Conservation (phyloP, 2,797 vertebrate genomes). For the Amblyopsis hoosieri region DNA sequence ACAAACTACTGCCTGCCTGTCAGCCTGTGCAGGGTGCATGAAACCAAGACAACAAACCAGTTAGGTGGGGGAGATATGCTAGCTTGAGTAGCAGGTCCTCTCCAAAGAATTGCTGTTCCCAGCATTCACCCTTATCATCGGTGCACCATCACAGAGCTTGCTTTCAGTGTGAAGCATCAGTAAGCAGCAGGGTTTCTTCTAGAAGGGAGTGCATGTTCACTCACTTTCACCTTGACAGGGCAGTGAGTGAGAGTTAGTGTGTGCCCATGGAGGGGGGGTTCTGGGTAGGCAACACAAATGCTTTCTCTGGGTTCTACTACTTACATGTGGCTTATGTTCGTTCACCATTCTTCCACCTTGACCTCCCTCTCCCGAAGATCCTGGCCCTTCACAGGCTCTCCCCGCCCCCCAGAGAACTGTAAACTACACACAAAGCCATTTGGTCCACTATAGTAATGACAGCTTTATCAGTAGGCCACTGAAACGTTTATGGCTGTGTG, state of each 20-base stretch:
- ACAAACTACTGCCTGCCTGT: constrained; percentile 23
- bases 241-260: constrained; percentile 13
- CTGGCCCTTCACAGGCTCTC: neutral
- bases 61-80: constrained; percentile 33
- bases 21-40: constrained; percentile 34
- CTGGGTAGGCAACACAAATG: neutral
- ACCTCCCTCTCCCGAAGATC: constrained; percentile 15
- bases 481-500: constrained; percentile 47
- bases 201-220: constrained; percentile 37
- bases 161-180: constrained; percentile 10
- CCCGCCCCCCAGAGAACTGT: constrained; percentile 18
- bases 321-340: neutral
- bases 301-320: neutral
- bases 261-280: constrained; percentile 13
- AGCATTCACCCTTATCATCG: constrained; percentile 3
- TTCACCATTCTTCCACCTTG: constrained; percentile 13
- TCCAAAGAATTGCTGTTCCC: constrained; percentile 17
- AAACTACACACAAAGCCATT: constrained; percentile 53
- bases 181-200: constrained; percentile 11
- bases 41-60: constrained; percentile 46
- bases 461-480: constrained; percentile 53
- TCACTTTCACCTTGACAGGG: constrained; percentile 34
- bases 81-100: constrained; percentile 28
- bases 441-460: constrained; percentile 54
- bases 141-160: constrained; percentile 8